A percentile compares a stretch with the other conserved stretches of the same genome.
Conservation (phyloP, 2,888 invertebrate species). For the Molorchus minor region DNA sequence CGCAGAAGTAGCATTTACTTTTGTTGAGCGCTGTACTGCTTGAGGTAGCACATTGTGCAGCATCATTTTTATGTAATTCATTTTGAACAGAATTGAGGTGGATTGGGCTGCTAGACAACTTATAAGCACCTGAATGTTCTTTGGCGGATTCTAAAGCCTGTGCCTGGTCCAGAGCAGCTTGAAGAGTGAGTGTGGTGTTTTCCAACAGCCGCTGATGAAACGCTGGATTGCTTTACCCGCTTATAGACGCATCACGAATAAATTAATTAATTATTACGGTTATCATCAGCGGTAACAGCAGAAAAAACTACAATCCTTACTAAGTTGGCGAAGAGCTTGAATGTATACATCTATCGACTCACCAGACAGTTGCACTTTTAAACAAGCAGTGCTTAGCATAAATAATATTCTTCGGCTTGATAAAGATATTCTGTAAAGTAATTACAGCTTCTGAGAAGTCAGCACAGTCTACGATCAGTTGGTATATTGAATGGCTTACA, state of each 20-base stretch:
- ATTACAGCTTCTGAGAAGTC: background rate
- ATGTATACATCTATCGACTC: conserved; percentile 15
- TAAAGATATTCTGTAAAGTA: background rate
- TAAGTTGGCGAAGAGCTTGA: conserved; percentile 1
- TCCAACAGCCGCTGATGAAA: conserved; percentile 12
- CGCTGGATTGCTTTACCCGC: conserved; percentile 1
- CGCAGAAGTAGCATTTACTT: too few species aligned
- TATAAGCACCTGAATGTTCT: conserved; percentile 3
- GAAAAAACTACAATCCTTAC: conserved; percentile 13
- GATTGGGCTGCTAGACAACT: too few species aligned
- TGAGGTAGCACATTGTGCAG: too few species aligned
- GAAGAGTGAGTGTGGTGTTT: conserved; percentile 1
- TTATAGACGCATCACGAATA: conserved; percentile 21
- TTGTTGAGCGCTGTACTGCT: too few species aligned
- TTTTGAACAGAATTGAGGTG: background rate
- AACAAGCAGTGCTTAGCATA: conserved; percentile 1
- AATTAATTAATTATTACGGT: conserved; percentile 20
- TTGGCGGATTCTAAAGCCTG: conserved; percentile 12
- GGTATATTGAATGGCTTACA: conserved; percentile 7
- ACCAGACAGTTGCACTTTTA: background rate
- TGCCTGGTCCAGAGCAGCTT: conserved; percentile 8
- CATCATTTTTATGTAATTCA: background rate
- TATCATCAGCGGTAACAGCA: conserved; percentile 11
- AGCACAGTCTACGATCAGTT: too few species aligned
- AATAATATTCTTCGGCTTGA: background rate